Evolutionary conservation across 2,113 vertebrate genomes (phyloP).

Genomic region (Gambusia affinis): DNA sequence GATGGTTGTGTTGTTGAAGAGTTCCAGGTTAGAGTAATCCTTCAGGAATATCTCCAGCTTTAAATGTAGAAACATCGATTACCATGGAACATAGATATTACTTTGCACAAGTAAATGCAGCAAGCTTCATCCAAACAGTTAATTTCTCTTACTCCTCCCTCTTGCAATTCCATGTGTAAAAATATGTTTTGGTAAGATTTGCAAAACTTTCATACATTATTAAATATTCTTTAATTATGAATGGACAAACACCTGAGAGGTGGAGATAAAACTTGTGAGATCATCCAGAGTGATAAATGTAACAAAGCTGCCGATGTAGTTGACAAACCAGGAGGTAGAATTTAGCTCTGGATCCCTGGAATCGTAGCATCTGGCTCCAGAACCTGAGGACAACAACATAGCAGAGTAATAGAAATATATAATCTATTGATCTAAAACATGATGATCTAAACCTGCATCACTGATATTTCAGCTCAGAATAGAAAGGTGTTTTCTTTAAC

Average conservation of each 20-base stretch:
- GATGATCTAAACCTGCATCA: neutral
- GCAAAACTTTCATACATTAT: neutral
- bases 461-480: neutral
- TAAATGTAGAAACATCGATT: conserved; percentile 8
- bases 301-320: conserved; percentile 64
- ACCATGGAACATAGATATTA: too few relatives aligned
- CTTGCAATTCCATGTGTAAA: too few relatives aligned
- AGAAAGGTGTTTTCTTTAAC: neutral
- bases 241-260: conserved; percentile 31
- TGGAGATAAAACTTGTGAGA: conserved; percentile 47
- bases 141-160: too few relatives aligned
- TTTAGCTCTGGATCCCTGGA: conserved; percentile 57
- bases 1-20: conserved; percentile 59
- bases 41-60: conserved; percentile 57
- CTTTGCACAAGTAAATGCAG: too few relatives aligned
- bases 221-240: neutral
- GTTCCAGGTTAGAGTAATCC: conserved; percentile 65
- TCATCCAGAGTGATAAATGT: conserved; percentile 56
- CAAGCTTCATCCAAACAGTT: too few relatives aligned
- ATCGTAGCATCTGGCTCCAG: conserved; percentile 60
- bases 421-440: too few relatives aligned
- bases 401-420: neutral
- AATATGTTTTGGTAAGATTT: too few relatives aligned
- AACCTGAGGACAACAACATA: conserved; percentile 18
- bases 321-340: conserved; percentile 65